Conservation (phyloP, 2,888 invertebrate genomes). For the Leptinotarsa haldemani region DNA sequence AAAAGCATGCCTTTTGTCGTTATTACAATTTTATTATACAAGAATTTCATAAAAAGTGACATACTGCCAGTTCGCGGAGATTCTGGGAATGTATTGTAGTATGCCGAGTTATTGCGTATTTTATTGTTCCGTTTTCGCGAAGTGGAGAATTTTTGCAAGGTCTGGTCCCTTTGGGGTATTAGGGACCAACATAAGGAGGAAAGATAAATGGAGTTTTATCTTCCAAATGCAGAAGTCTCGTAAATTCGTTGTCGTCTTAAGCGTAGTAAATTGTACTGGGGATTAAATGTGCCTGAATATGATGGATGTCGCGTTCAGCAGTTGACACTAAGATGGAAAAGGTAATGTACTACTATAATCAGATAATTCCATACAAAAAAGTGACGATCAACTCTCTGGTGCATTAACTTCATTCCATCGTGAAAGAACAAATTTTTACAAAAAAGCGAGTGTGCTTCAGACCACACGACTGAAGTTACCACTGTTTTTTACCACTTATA, state of each 20-base stretch:
- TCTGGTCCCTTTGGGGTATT: conserved; percentile 33
- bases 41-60: conserved; percentile 10
- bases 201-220: conserved; percentile 51
- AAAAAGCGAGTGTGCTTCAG: too few relatives aligned
- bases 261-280: conserved; percentile 46
- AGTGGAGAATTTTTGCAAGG: conserved; percentile 34
- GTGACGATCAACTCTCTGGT: not conserved
- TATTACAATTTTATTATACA: conserved; percentile 8
- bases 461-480: too few relatives aligned
- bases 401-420: too few relatives aligned
- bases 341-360: conserved; percentile 3
- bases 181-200: conserved; percentile 45
- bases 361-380: not conserved
- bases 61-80: not conserved
- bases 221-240: conserved; percentile 47
- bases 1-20: not conserved
- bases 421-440: too few relatives aligned
- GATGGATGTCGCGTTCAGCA: conserved; percentile 29
- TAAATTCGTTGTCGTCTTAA: conserved; percentile 50
- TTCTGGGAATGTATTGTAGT: conserved; percentile 17
- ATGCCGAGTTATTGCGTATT: conserved; percentile 29
- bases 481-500: too few relatives aligned
- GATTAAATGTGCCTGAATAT: conserved; percentile 48
- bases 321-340: conserved; percentile 3
- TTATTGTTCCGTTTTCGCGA: conserved; percentile 27